Percentiles rank a stretch among this genome's conserved stretches.
Evolutionary conservation across 30 jellyfish, hydroid and myxozoan genomes (phyloP).

Genomic region (Turritopsis dohrnii): DNA sequence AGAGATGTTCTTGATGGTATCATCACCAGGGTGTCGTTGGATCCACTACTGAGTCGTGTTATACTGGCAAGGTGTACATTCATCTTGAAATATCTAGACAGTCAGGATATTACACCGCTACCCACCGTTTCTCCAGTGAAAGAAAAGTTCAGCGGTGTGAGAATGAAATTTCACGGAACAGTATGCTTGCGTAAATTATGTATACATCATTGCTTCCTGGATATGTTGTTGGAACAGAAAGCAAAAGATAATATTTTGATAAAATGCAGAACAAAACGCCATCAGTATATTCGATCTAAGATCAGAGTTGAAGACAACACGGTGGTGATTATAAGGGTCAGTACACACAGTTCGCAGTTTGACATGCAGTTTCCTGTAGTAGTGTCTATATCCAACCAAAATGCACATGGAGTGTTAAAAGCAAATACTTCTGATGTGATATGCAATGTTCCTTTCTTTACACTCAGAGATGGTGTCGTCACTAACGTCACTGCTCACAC

Average conservation of each 20-base stretch:
- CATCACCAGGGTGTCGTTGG: neutral
- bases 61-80: neutral
- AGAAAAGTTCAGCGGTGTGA: neutral
- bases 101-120: slow-evolving; percentile 5
- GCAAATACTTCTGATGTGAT: neutral
- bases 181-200: slow-evolving; percentile 8
- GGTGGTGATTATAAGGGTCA: neutral
- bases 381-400: neutral
- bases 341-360: neutral
- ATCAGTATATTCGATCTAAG: slow-evolving; percentile 6
- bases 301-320: neutral
- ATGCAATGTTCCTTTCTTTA: slow-evolving; percentile 4
- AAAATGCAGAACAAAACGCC: neutral
- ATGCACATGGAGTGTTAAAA: neutral
- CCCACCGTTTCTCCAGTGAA: neutral
- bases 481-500: slow-evolving; percentile 1
- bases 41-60: neutral
- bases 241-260: neutral
- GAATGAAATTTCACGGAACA: neutral
- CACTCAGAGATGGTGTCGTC: neutral
- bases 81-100: neutral
- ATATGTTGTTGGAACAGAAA: neutral
- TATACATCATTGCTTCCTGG: neutral
- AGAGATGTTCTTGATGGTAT: slow-evolving; percentile 9
- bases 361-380: neutral